phyloP scores from a whole-genome alignment of 2,113 vertebrate species.

The Tupaia chinensis region DNA sequence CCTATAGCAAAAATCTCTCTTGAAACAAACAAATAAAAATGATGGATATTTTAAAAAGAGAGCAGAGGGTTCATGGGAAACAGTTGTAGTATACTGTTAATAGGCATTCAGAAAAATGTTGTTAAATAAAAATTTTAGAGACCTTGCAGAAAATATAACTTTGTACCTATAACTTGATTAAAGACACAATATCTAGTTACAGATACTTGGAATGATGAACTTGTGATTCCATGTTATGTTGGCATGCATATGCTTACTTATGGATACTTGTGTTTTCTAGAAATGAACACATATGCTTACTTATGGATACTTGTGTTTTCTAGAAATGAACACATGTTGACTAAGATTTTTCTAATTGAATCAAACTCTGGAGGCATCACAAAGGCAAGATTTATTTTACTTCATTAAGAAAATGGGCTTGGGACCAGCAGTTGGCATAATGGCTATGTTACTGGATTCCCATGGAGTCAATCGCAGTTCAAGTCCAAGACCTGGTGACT shows the following conservation, averaged over 20 bases:
- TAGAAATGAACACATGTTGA: background rate
- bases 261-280: background rate
- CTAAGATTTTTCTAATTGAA: background rate
- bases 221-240: background rate
- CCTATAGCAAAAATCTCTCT: too few relatives aligned
- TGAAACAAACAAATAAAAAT: too few relatives aligned
- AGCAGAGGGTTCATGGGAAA: background rate
- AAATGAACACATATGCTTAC: too few relatives aligned
- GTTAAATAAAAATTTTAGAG: conserved; percentile 1
- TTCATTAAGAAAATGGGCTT: background rate
- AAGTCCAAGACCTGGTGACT: too few relatives aligned
- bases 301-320: too few relatives aligned
- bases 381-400: background rate
- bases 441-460: too few relatives aligned
- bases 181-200: background rate
- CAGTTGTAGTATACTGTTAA: conserved; percentile 5
- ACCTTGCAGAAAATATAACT: background rate
- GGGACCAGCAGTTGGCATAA: too few relatives aligned
- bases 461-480: too few relatives aligned
- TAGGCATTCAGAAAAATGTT: conserved; percentile 4
- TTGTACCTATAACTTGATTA: background rate
- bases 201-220: conserved; percentile 15
- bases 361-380: background rate
- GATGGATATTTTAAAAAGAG: background rate
- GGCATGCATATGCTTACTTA: background rate